Evolutionary conservation across 2,888 invertebrate genomes (phyloP).

Genomic region (Galeruca laticollis): DNA sequence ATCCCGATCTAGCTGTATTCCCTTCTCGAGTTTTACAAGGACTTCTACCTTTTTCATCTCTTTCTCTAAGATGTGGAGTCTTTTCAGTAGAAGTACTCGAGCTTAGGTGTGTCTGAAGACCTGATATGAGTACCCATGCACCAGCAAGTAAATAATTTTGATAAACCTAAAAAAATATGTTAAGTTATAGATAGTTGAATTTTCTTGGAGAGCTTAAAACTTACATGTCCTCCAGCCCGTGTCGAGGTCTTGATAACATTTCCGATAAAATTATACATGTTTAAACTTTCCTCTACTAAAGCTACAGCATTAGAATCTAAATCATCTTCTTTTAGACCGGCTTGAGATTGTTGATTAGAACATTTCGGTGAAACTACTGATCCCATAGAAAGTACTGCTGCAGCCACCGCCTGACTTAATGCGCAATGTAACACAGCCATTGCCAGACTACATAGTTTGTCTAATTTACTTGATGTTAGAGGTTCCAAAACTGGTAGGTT

Average conservation of each 20-base stretch:
- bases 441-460: conserved; percentile 84
- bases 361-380: conserved; percentile 73
- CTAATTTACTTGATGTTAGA: conserved; percentile 84
- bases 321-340: conserved; percentile 75
- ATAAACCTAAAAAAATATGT: conserved; percentile 71
- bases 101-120: conserved; percentile 85
- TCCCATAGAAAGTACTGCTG: conserved; percentile 72
- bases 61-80: conserved; percentile 61
- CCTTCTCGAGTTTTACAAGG: conserved; percentile 72
- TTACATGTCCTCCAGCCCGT: conserved; percentile 87
- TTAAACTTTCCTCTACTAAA: conserved; percentile 89
- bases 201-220: too few relatives aligned
- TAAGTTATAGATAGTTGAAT: not conserved
- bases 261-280: conserved; percentile 86
- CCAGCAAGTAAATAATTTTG: conserved; percentile 92
- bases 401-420: conserved; percentile 76
- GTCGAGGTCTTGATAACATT: conserved; percentile 86
- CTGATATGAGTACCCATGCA: conserved; percentile 88
- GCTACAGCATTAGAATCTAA: conserved; percentile 84
- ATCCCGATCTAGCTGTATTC: conserved; percentile 72
- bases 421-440: conserved; percentile 88
- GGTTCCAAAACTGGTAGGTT: conserved; percentile 91
- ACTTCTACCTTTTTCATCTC: conserved; percentile 72
- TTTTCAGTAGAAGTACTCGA: conserved; percentile 70
- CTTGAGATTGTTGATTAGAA: conserved; percentile 61